A percentile compares a stretch with the other conserved stretches of the same genome.
Evolutionary conservation across 2,113 vertebrate species (phyloP).

Genomic region (Phalacrocorax aristotelis): DNA sequence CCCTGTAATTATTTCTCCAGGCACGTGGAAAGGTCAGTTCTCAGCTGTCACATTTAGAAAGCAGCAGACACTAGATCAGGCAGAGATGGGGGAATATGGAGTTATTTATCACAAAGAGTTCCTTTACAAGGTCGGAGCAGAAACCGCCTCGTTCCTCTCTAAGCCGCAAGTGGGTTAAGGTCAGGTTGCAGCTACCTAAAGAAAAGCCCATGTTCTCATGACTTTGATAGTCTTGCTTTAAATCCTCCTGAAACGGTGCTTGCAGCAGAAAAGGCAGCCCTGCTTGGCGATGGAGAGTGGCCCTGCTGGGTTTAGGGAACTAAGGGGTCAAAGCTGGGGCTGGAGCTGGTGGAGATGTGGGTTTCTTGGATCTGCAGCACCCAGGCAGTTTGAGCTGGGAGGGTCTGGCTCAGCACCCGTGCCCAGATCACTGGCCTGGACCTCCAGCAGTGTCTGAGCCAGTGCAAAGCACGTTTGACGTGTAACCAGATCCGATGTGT

Average conservation of each 20-base stretch:
- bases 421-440: background rate
- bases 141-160: background rate
- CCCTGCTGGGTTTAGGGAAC: background rate
- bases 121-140: rapidly evolving
- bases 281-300: background rate
- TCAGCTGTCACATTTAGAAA: background rate
- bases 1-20: background rate
- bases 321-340: background rate
- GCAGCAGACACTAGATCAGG: background rate
- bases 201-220: background rate
- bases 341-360: background rate
- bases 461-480: background rate
- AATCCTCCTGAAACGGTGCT: background rate
- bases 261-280: background rate
- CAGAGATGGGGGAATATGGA: background rate
- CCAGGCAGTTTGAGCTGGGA: rapidly evolving
- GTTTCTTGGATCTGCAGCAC: background rate
- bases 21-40: background rate
- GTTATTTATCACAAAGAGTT: background rate
- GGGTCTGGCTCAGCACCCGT: background rate
- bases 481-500: rapidly evolving
- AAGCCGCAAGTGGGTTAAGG: rapidly evolving
- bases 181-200: background rate
- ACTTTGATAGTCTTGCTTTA: background rate
- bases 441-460: background rate